A percentile compares a stretch with the other conserved stretches of the same genome.
Evolutionary conservation across 2,888 invertebrate genomes (phyloP).

Genomic region (Protula sp.): DNA sequence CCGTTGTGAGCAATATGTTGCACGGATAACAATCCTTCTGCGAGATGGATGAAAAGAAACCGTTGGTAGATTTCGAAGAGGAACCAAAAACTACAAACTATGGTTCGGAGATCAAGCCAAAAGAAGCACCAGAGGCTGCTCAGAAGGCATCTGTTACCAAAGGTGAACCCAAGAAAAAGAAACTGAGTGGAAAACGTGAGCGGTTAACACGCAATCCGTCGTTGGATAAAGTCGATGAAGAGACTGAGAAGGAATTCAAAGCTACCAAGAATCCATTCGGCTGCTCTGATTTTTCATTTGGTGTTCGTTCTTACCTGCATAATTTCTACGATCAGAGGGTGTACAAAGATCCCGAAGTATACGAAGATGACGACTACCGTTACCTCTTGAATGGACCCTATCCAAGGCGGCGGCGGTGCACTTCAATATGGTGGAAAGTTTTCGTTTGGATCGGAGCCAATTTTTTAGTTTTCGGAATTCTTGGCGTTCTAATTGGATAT

Average conservation of each 20-base stretch:
- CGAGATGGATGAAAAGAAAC: too few relatives aligned
- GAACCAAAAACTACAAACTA: too few relatives aligned
- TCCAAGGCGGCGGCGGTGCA: conserved; percentile 30
- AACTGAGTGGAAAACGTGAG: not conserved
- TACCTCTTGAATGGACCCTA: conserved; percentile 49
- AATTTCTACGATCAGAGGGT: conserved; percentile 55
- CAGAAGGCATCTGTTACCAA: not conserved
- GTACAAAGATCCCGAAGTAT: conserved; percentile 42
- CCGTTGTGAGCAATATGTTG: too few relatives aligned
- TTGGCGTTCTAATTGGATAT: conserved; percentile 57
- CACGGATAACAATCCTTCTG: too few relatives aligned
- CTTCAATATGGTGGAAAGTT: conserved; percentile 27
- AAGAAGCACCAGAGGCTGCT: too few relatives aligned
- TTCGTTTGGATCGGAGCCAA: conserved; percentile 56
- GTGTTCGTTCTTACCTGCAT: conserved; percentile 57
- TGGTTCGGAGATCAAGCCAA: too few relatives aligned
- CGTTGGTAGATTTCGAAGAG: too few relatives aligned
- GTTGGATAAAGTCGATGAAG: conserved; percentile 23
- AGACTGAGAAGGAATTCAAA: not conserved
- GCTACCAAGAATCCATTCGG: conserved; percentile 52
- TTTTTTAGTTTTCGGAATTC: conserved; percentile 54
- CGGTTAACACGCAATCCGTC: conserved; percentile 15
- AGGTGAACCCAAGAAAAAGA: conserved; percentile 5
- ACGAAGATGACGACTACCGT: conserved; percentile 47
- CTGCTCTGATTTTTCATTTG: conserved; percentile 48